Conservation (phyloP, 2,888 invertebrate species). For the Hipparchia semele region DNA sequence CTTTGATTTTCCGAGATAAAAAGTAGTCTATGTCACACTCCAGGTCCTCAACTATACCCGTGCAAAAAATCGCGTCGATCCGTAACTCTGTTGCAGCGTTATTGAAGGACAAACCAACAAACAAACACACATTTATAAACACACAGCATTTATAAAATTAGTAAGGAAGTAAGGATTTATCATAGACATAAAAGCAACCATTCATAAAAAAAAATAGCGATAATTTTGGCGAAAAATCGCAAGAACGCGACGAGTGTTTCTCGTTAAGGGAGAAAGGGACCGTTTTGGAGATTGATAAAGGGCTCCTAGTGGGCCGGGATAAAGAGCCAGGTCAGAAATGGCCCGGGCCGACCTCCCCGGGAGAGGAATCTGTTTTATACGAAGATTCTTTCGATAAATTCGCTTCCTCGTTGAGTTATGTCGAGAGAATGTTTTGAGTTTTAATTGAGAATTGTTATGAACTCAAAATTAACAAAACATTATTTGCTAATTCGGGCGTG, state of each 20-base stretch:
- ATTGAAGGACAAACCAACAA: too few species aligned
- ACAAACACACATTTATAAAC: too few species aligned
- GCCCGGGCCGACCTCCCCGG: constrained; percentile 33
- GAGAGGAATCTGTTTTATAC: constrained; percentile 44
- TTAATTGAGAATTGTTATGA: constrained; percentile 10
- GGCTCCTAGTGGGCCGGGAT: constrained; percentile 50
- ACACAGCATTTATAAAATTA: neutral
- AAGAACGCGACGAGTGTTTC: constrained; percentile 53
- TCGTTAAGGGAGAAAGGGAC: constrained; percentile 58
- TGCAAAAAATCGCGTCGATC: too few species aligned
- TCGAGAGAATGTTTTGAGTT: constrained; percentile 4
- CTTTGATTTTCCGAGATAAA: too few species aligned
- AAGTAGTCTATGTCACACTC: too few species aligned
- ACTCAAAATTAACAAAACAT: neutral
- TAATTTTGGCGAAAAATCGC: constrained; percentile 23
- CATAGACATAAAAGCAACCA: neutral
- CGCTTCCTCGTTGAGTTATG: constrained; percentile 18
- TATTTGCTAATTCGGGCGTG: too few species aligned
- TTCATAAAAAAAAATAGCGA: constrained; percentile 19
- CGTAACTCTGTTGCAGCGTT: too few species aligned
- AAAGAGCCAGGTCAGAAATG: constrained; percentile 43
- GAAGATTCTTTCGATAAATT: constrained; percentile 32
- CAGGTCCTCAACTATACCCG: too few species aligned
- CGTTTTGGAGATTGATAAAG: constrained; percentile 63
- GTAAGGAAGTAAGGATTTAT: neutral